These are phyloP conservation scores for Ochotona princeps DNA, from an alignment of 2,113 vertebrate genomes.

Conservation along the genomic window DNA sequence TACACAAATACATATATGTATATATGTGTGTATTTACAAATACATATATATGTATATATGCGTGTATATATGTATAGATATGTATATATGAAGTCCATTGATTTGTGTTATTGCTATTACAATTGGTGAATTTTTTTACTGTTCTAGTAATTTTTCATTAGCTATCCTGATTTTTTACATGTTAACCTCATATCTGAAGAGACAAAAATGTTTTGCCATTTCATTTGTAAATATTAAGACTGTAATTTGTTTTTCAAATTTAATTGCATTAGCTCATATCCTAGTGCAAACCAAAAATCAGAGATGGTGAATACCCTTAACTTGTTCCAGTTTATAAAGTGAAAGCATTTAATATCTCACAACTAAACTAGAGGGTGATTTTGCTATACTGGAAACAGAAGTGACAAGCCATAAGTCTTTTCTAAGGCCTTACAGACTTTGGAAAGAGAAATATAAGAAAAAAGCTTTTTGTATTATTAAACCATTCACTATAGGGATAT, in stretches of 20 bases:
- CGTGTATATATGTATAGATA: too few species aligned
- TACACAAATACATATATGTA: too few species aligned
- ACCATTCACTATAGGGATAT: neutral
- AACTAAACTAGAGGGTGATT: neutral
- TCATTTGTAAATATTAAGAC: neutral
- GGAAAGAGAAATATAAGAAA: neutral
- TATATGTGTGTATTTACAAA: too few species aligned
- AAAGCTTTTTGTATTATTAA: neutral
- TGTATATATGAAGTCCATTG: neutral
- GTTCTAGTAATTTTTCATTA: neutral
- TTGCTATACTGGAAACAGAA: conserved; percentile 28
- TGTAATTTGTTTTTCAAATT: neutral
- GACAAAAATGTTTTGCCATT: neutral
- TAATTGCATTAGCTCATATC: neutral
- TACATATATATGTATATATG: too few species aligned
- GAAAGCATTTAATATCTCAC: neutral
- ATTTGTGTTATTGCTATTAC: neutral
- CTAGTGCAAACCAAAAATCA: neutral
- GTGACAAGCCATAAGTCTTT: neutral
- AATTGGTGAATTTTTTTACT: conserved; percentile 2
- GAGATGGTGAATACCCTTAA: neutral
- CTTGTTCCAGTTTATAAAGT: neutral
- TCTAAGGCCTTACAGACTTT: neutral
- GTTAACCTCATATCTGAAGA: neutral
- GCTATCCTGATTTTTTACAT: neutral